These are phyloP conservation scores for Crocallis elinguaria DNA, from an alignment of 2,888 invertebrate species.

Conservation along the genomic window DNA sequence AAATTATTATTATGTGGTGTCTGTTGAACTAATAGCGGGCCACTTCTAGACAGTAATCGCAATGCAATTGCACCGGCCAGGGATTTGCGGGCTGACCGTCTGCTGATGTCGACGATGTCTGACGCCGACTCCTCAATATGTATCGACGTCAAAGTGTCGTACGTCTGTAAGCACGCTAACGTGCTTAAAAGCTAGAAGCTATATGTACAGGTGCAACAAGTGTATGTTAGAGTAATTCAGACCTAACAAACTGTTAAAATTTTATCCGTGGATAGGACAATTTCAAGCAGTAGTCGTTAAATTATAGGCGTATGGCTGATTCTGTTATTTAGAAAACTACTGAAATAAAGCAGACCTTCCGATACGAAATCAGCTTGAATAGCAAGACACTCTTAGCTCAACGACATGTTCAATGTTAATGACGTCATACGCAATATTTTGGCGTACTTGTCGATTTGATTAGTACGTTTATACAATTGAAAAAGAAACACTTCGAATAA, in stretches of 20 bases:
- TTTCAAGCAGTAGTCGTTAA: slow-evolving; percentile 3
- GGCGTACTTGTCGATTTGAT: too few relatives aligned
- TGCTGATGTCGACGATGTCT: not conserved
- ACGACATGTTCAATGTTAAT: too few relatives aligned
- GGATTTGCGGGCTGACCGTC: not conserved
- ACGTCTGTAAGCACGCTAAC: not conserved
- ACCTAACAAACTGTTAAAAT: slow-evolving; percentile 35
- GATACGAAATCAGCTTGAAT: too few relatives aligned
- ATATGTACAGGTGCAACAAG: slow-evolving; percentile 53
- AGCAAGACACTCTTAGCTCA: too few relatives aligned
- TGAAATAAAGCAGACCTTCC: not conserved
- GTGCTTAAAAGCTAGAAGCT: slow-evolving; percentile 40
- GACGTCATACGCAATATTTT: too few relatives aligned
- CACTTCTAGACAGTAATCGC: too few relatives aligned
- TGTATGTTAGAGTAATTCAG: slow-evolving; percentile 47
- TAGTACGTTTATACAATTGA: too few relatives aligned
- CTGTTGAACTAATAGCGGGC: too few relatives aligned
- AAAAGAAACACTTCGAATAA: too few relatives aligned
- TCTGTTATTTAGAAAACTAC: not conserved
- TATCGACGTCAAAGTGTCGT: not conserved
- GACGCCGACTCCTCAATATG: not conserved
- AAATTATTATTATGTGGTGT: too few relatives aligned
- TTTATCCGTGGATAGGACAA: not conserved
- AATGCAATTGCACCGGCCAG: too few relatives aligned
- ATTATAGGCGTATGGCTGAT: not conserved